Conservation (phyloP, 2,113 vertebrate species). For the Ptilonorhynchus violaceus region DNA sequence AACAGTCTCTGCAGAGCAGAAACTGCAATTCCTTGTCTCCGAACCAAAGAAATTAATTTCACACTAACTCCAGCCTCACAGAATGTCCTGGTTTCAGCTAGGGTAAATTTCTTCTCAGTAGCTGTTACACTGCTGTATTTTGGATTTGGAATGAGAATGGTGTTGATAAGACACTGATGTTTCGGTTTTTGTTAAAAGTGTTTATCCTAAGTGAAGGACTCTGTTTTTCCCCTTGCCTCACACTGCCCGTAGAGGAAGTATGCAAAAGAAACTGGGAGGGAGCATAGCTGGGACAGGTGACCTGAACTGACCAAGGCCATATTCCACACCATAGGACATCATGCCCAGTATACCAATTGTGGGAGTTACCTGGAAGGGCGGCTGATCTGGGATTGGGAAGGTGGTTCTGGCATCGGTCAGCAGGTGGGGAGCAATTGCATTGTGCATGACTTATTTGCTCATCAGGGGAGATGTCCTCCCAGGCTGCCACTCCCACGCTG, state of each 20-base stretch:
- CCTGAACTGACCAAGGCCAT: neutral
- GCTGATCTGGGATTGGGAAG: neutral
- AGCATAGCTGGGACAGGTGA: neutral
- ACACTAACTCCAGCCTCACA: neutral
- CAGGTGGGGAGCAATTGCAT: neutral
- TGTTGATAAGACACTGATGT: neutral
- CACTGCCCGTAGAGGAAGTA: neutral
- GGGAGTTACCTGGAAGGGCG: neutral
- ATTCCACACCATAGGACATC: neutral
- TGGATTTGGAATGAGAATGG: neutral
- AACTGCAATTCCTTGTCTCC: neutral
- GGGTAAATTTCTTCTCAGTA: neutral
- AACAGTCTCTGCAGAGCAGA: neutral
- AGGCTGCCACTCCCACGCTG: neutral
- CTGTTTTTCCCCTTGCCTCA: neutral
- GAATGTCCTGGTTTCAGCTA: neutral
- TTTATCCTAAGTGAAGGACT: neutral
- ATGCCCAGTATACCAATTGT: neutral
- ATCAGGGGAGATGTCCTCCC: neutral
- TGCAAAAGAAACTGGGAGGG: neutral
- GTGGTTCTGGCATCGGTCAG: neutral
- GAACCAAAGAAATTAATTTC: neutral
- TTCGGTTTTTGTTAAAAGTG: neutral
- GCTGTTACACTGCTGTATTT: neutral
- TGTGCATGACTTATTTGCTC: neutral